phyloP scores from a whole-genome alignment of 2,888 invertebrate genomes.

The Ormyrus labotus region DNA sequence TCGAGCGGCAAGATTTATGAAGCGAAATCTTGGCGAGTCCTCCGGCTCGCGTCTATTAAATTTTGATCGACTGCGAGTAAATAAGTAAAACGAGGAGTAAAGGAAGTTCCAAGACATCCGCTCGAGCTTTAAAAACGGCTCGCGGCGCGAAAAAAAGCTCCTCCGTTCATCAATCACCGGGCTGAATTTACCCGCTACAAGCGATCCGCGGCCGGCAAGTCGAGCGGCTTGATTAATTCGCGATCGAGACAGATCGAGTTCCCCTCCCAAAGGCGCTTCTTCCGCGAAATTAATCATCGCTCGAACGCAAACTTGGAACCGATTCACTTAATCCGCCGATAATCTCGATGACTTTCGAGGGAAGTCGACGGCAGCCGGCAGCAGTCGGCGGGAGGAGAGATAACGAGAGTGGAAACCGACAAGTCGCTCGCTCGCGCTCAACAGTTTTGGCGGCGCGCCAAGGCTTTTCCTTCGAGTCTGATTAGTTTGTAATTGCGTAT shows the following conservation, averaged over 20 bases:
- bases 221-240: conserved; percentile 31
- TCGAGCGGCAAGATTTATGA: too few species aligned
- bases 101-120: too few species aligned
- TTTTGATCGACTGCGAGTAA: too few species aligned
- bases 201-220: background rate
- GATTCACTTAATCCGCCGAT: conserved; percentile 59
- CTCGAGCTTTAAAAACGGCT: too few species aligned
- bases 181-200: background rate
- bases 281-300: conserved; percentile 48
- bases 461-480: conserved; percentile 61
- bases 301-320: conserved; percentile 2
- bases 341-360: conserved; percentile 58
- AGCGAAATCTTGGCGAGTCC: too few species aligned
- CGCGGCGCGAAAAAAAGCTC: too few species aligned
- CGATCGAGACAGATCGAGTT: background rate
- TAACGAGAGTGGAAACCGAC: background rate
- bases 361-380: conserved; percentile 44
- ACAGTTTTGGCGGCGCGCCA: conserved; percentile 67
- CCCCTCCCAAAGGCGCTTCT: background rate
- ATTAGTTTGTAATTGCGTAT: conserved; percentile 71
- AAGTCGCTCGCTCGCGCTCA: conserved; percentile 54
- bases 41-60: too few species aligned
- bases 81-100: too few species aligned
- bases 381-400: background rate
- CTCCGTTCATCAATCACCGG: conserved; percentile 12